Evolutionary conservation across 2,113 vertebrate species (phyloP), one percentile per base, ranked within the genome.

Genomic region (Pandion haliaetus): DNA sequence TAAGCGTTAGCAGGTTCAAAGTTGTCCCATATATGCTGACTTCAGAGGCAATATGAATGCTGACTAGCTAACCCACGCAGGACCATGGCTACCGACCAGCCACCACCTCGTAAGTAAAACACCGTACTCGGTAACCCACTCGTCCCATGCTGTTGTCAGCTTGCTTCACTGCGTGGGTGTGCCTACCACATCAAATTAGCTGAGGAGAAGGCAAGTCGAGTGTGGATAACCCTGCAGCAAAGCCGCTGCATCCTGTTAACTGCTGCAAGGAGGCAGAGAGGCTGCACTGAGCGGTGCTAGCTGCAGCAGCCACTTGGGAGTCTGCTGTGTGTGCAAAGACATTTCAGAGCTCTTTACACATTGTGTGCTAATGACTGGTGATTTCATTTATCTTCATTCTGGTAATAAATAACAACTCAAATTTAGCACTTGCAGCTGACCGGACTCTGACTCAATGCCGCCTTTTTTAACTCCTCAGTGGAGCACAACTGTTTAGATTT

Each of bases 351-450:
- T 91, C 83, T 94, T 94, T 82, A 86, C 69, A 78, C 82, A 70
- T 50, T 87, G 74, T 76, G 92, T 77, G 61, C 79, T 97, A 97
- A 97, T 70, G 81, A 91, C 54, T 87, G 77, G 72, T 97, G 95
- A 96, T 92, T 97, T 88, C 77, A 95, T 97, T 97, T 96, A 91
- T 94, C 88, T 97, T 88, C 77, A 44, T 95, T 97, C 93, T 92
- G 70, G 72, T 65, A 74, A 78, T 86, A 94, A 97, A 86, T 54
- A 95, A 55, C 34, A 79, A 84, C 21, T 78, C 11, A 2, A 82
- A 82, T 8, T 76, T 79, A 79, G 57, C 74, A 84, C 52, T 85
- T 65, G 12, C 49, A 87, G 59, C 67, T 83, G 32, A 93, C 77
- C 25, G 16, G 65, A 52, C 34, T 79, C 40, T 18, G 38, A 29